These are phyloP conservation scores for Hystrix brachyura DNA, from an alignment of 2,113 vertebrate species.

Conservation along the genomic window DNA sequence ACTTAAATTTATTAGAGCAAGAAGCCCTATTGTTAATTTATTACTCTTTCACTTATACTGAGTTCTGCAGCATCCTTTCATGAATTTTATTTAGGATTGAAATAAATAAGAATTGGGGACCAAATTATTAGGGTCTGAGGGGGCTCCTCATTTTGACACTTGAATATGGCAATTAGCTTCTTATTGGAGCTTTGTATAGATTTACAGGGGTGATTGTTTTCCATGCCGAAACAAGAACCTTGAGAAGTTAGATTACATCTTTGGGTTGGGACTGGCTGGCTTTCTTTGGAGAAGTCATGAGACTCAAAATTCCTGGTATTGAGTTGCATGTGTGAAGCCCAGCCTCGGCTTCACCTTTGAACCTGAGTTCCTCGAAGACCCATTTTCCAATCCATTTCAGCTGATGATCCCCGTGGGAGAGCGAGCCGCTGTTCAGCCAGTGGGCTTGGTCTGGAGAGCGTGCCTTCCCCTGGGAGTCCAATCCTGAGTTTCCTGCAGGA, in stretches of 20 bases:
- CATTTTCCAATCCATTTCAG: slow-evolving; percentile 51
- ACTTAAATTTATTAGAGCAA: background rate
- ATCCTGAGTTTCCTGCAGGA: slow-evolving; percentile 65
- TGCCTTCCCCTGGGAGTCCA: slow-evolving; percentile 44
- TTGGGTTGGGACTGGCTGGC: background rate
- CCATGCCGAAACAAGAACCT: background rate
- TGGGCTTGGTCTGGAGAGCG: slow-evolving; percentile 26
- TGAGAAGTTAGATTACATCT: background rate
- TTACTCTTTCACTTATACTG: background rate
- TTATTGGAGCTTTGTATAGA: background rate
- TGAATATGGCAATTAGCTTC: background rate
- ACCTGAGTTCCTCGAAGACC: slow-evolving; percentile 58
- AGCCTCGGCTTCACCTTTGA: slow-evolving; percentile 62
- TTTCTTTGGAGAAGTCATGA: slow-evolving; percentile 50
- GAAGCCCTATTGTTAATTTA: background rate
- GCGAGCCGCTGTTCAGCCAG: slow-evolving; percentile 62
- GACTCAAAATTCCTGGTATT: background rate
- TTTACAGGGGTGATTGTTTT: slow-evolving; percentile 60
- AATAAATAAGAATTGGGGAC: background rate
- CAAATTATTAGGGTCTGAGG: background rate
- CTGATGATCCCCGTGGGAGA: slow-evolving; percentile 63
- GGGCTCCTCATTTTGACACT: background rate
- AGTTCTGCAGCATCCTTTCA: background rate
- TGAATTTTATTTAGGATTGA: slow-evolving; percentile 4
- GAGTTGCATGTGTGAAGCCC: background rate